Evolutionary conservation across 2,888 invertebrate species (phyloP), one percentile per base, ranked within the genome.

Genomic region (Thumatha senex): DNA sequence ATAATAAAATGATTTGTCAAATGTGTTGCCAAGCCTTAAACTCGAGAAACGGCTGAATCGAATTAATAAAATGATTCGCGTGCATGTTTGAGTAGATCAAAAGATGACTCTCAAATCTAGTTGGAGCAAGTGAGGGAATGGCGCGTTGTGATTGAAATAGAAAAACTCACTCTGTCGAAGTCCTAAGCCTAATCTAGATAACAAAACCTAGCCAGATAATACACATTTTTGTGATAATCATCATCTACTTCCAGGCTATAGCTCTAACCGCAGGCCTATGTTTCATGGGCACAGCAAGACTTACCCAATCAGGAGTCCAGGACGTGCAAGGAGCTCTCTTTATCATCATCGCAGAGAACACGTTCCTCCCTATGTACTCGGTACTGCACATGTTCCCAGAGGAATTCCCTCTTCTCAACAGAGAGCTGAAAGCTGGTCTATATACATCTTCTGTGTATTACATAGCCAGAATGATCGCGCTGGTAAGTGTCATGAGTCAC

Each of bases 301-400:
- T 94, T 0, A 95, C 95, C 40, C 98, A 97, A 82, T 89, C 93
- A 42, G 98, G 97, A 0, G 94, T 98, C 15, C 97, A 97, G 76
- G 96, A 97, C 18, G 94, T 97, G 0, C 97, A 98, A 78, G 98
- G 98, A 4, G 96, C 96, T 0, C 86, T 98, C 7, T 98, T 98
- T 82, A 95, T 97, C 63, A 93, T 98, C 82, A 96, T 97, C 39
- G 95, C 96, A 0, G 98, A 98, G 90, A 96, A 97, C 75, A 96
- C 97, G 0, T 98, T 98, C 84, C 94, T 95, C 48, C 97, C 97
- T 0, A 96, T 98, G 95, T 98, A 98, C 81, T 95, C 97, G 0
- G 96, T 97, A 0, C 90, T 98, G 36, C 94, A 96, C 63, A 93
- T 96, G 70, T 96, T 98, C 74, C 97, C 97, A 0, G 94, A 94